Conservation (phyloP, 2,113 vertebrate species). For the Pleuronectes platessa region DNA sequence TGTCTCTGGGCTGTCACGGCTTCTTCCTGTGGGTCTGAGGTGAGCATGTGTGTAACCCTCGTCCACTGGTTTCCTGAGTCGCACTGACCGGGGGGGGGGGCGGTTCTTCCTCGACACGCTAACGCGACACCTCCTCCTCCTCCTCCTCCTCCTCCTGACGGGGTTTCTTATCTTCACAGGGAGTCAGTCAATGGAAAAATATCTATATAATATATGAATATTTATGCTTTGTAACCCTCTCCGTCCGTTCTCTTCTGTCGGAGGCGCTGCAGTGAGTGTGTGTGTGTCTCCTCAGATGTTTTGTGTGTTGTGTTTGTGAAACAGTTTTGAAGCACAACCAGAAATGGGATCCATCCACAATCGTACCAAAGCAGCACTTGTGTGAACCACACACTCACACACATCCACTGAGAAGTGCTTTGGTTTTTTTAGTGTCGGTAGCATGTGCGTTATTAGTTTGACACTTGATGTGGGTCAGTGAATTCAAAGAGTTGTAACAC, state of each 20-base stretch:
- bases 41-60: conserved; percentile 35
- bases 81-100: conserved; percentile 7
- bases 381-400: neutral
- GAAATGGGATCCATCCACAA: conserved; percentile 15
- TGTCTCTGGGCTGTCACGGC: neutral
- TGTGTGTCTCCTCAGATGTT: conserved; percentile 9
- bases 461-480: too few relatives aligned
- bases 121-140: conserved; percentile 20
- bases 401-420: neutral
- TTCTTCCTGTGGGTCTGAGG: conserved; percentile 26
- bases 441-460: conserved; percentile 3
- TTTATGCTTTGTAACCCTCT: conserved; percentile 39
- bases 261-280: neutral
- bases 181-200: conserved; percentile 9
- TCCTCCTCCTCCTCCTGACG: conserved; percentile 26
- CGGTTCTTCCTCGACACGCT: neutral
- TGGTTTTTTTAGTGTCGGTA: conserved; percentile 18
- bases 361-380: conserved; percentile 60
- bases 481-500: too few relatives aligned
- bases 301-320: conserved; percentile 38
- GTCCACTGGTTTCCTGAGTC: conserved; percentile 37
- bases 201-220: conserved; percentile 6
- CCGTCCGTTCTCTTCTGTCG: neutral
- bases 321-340: conserved; percentile 10
- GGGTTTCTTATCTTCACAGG: conserved; percentile 49